Evolutionary conservation across 2,113 vertebrate genomes (phyloP).

Genomic region (Oostethus manadensis): DNA sequence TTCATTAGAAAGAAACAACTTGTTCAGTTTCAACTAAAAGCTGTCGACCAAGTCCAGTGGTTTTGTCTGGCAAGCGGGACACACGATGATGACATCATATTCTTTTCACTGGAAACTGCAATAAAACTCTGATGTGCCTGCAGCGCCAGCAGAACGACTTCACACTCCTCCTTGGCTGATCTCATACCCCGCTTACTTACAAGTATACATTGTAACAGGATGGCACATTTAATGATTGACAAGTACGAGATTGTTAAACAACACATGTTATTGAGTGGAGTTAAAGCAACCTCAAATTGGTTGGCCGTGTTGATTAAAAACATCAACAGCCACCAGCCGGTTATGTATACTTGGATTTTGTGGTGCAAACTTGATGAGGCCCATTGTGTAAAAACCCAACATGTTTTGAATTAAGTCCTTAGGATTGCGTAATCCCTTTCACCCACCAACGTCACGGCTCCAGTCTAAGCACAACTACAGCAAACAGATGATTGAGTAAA

Average conservation of each 20-base stretch:
- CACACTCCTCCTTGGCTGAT: constrained; percentile 16
- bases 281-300: background rate
- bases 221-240: background rate
- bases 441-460: constrained; percentile 20
- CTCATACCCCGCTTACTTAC: constrained; percentile 13
- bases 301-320: constrained; percentile 20
- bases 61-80: constrained; percentile 46
- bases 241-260: background rate
- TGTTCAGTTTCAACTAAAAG: constrained; percentile 40
- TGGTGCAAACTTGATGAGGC: constrained; percentile 5
- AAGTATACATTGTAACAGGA: background rate
- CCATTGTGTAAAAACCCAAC: constrained; percentile 14
- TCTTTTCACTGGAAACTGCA: constrained; percentile 43
- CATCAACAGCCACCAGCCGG: constrained; percentile 12
- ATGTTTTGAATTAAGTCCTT: constrained; percentile 35
- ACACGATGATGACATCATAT: constrained; percentile 62
- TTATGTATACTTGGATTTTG: constrained; percentile 5
- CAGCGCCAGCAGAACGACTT: constrained; percentile 13
- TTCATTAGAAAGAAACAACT: constrained; percentile 45
- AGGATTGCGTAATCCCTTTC: constrained; percentile 12
- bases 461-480: constrained; percentile 13
- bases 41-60: constrained; percentile 50
- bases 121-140: constrained; percentile 41
- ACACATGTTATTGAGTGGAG: background rate
- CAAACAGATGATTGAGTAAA: constrained; percentile 6